Base-by-base conservation (phyloP, 2,113 vertebrate genomes). In the Muntiacus reevesi region DNA sequence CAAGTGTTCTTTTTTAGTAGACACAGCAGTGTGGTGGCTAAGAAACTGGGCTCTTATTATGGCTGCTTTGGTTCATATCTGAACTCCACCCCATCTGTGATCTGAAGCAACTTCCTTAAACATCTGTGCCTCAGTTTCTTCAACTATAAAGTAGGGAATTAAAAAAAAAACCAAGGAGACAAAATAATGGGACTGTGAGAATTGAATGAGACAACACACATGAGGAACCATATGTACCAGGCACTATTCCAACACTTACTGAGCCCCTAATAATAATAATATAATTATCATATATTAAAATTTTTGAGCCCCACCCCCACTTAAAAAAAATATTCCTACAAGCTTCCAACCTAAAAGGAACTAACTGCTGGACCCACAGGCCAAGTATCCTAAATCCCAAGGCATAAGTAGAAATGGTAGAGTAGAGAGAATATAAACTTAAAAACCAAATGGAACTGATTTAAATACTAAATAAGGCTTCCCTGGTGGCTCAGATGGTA, bases 1-100 rank as follows among this genome's bases (percentile, higher is more conserved):
- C 62, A 93, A 19, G 15, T 74, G 28, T 85, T 86, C 82, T 97
- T 95, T 97, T 94, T 90, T 7, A 89, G 47, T 14, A 85, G 78
- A 59, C 36, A 96, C 36, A 93, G 14, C 5, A 59, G 28, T n/a
- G 28, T 54, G 47, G 89, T 23, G 21, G 55, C 59, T 81, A 11
- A 59, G 60, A 60, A 7, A n/a, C 71, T 87, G 55, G 43, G 79
- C 55, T 94, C 15, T 76, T 57, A 87, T 43, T 14, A 71, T 14
- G 13, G 11, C 6, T 91, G 60, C 15, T 87, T 43, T 60, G 67
- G 52, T 60, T 94, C 40, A 21, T n/a, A 93, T 33, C 17, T 28
- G 45, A 87, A 91, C 50, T 45, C 47, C 89, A 91, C 17, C 21
- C 82, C 60, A 62, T 88, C 67, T 40, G 19, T 91, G 54, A 76